phyloP scores from a whole-genome alignment of 64 coral and sea anemone genomes.

The Catalaphyllia jardinei region DNA sequence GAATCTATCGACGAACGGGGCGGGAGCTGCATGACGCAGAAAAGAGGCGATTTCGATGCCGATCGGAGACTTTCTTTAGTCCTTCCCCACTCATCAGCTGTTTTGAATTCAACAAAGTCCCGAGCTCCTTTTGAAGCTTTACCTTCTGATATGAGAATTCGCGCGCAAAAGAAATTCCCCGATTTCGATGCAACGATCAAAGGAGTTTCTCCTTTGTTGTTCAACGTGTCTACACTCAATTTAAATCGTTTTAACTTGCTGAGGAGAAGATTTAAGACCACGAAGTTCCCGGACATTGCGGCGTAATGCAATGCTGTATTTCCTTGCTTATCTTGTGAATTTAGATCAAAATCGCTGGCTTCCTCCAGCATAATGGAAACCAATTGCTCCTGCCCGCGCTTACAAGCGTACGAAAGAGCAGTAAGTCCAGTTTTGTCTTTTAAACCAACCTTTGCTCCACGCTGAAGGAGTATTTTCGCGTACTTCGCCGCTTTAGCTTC shows the following conservation, averaged over 20 bases:
- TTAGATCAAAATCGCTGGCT: conserved; percentile 61
- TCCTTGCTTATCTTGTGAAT: conserved; percentile 59
- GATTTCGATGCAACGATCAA: conserved; percentile 68
- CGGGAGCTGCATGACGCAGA: conserved; percentile 55
- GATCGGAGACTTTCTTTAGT: conserved; percentile 54
- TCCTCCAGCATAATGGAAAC: conserved; percentile 75
- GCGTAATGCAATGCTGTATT: conserved; percentile 75
- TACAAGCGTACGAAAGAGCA: conserved; percentile 66
- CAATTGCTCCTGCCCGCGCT: conserved; percentile 65
- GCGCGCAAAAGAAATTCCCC: conserved; percentile 71
- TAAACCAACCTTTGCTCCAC: conserved; percentile 65
- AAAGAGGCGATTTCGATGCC: conserved; percentile 45
- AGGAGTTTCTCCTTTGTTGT: conserved; percentile 74
- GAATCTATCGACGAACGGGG: conserved; percentile 14
- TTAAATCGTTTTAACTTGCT: conserved; percentile 69
- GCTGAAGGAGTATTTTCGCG: conserved; percentile 36
- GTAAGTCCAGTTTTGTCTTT: conserved; percentile 58
- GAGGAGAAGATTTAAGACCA: conserved; percentile 70
- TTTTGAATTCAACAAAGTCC: conserved; percentile 64
- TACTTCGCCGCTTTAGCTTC: conserved; percentile 69
- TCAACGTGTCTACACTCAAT: conserved; percentile 69
- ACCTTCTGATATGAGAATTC: conserved; percentile 71
- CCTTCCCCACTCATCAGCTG: conserved; percentile 57
- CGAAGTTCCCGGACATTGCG: conserved; percentile 73
- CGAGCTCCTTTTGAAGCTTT: conserved; percentile 70